Base-by-base conservation (phyloP, 1,140 invertebrate genomes). In the Sipha flava region DNA sequence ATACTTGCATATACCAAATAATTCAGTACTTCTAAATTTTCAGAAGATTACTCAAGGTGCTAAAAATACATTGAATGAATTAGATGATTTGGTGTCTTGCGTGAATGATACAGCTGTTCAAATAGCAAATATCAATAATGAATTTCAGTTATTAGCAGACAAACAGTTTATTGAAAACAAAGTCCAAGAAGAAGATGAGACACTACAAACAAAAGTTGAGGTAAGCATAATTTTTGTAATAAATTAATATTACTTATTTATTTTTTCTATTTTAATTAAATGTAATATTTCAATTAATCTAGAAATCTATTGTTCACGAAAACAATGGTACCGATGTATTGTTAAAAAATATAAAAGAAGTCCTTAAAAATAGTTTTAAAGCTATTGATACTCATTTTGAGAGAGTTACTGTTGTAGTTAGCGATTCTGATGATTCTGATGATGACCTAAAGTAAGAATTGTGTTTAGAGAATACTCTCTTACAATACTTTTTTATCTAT, bases 101-200 rank as follows among this genome's bases (percentile, higher is more conserved):
- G 31, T 57, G 26, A 52, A 77, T 43, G 34, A 77, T 29, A 77
- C 73, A 54, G 52, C 21, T 10, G 21, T 77, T 77, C 3, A 77
- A 57, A 43, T 77, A 59, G 52, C 73, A 59, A 77, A 77, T 9
- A 59, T 77, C 4, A 77, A 77, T 29, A 77, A 77, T 77, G 73
- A 77, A 40, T 77, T 77, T 57, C 73, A 77, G 23, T 57, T 77
- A 54, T 77, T 77, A 57, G 73, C 73, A 21, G 73, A 77, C 7
- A 77, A 77, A 77, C 73, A 77, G 3, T 77, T 77, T n/a, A 77
- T 77, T 31, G 73, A 77, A 77, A 77, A 77, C 2, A 77, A 59
- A 77, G 73, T 77, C 18, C 73, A 77, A 59, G 73, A 77, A 29
- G 73, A 77, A 40, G 73, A 77, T 57, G 73, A 77, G 16, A 77